Conservation (phyloP, 1,140 invertebrate genomes). For the Rhysida immarginata region DNA sequence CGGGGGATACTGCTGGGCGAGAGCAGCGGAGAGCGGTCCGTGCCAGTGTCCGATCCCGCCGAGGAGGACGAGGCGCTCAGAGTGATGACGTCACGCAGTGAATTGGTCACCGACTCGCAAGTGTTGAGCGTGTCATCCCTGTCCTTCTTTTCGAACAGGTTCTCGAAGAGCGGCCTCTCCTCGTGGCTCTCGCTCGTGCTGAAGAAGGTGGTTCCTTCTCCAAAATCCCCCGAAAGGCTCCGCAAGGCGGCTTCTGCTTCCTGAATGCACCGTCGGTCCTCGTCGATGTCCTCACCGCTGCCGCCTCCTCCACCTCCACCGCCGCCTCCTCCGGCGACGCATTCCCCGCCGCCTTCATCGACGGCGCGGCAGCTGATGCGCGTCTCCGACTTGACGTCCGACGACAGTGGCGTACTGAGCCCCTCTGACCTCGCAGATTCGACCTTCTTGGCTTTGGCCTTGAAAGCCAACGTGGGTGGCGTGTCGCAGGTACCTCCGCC, state of each 20-base stretch:
- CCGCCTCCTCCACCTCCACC: no score
- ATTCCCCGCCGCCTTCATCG: background rate
- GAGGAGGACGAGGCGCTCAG: slow-evolving; percentile 31
- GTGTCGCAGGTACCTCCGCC: no score
- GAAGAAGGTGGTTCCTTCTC: slow-evolving; percentile 41
- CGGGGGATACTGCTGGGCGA: slow-evolving; percentile 10
- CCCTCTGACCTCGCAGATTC: background rate
- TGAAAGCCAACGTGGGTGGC: no score
- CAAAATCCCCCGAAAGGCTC: slow-evolving; percentile 47
- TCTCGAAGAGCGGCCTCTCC: slow-evolving; percentile 62
- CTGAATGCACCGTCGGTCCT: slow-evolving; percentile 61
- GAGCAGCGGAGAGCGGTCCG: slow-evolving; percentile 14
- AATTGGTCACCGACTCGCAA: slow-evolving; percentile 14
- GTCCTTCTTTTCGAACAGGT: slow-evolving; percentile 60
- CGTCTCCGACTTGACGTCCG: background rate
- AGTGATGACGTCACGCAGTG: slow-evolving; percentile 46
- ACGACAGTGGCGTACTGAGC: no score
- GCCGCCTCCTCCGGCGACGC: no score
- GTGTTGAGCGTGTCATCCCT: slow-evolving; percentile 4
- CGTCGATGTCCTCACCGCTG: slow-evolving; percentile 28
- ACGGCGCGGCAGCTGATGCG: background rate
- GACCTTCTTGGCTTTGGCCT: background rate
- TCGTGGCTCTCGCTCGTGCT: slow-evolving; percentile 48
- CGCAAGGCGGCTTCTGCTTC: slow-evolving; percentile 72
- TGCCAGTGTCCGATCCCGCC: slow-evolving; percentile 27